Conservation (phyloP, 1,140 invertebrate species). For the Panagrolaimus sp. region DNA sequence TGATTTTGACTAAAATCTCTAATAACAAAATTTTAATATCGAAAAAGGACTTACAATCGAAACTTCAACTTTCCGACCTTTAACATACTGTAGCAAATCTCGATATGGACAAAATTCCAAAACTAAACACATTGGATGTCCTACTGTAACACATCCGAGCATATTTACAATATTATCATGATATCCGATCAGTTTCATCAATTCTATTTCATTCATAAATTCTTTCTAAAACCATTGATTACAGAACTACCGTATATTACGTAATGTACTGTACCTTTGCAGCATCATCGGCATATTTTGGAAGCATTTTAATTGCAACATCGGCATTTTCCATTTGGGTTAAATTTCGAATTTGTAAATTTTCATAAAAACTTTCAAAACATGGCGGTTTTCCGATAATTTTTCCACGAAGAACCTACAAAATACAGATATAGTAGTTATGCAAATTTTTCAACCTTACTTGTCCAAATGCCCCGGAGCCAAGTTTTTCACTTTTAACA, state of each 20-base stretch:
- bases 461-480: constrained; percentile 17
- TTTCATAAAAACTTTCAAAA: constrained; percentile 16
- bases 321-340: constrained; percentile 14
- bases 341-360: not conserved
- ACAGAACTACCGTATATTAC: not conserved
- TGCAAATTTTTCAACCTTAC: not conserved
- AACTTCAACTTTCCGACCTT: not conserved
- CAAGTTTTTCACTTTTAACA: constrained; percentile 21
- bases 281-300: constrained; percentile 20
- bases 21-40: not conserved
- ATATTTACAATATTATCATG: constrained; percentile 25
- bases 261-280: constrained; percentile 19
- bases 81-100: constrained; percentile 18
- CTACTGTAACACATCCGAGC: constrained; percentile 22
- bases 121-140: constrained; percentile 15
- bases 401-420: not conserved
- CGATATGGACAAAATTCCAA: constrained; percentile 21
- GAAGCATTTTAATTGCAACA: constrained; percentile 27
- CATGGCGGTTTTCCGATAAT: constrained; percentile 20
- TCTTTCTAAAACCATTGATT: not conserved
- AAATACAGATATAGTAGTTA: not conserved
- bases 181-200: constrained; percentile 26
- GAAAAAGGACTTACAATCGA: not conserved
- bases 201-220: not conserved
- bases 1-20: not conserved